Percentiles rank a stretch among this genome's conserved stretches.
Conservation (phyloP, 2,888 invertebrate species). For the Leptopilina myrica region DNA sequence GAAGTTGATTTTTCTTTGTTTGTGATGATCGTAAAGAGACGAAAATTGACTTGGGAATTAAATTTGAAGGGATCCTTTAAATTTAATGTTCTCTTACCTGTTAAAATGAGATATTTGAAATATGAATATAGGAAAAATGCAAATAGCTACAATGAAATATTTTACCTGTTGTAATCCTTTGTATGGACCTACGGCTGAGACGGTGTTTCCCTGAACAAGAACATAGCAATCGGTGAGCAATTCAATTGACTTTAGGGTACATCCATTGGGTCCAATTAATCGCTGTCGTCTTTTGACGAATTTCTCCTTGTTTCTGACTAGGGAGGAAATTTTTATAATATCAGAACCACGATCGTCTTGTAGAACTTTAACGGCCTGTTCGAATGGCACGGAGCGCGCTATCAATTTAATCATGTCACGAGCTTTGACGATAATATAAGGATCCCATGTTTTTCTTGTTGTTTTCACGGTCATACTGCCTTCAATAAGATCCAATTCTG, state of each 20-base stretch:
- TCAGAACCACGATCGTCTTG: slow-evolving; percentile 96
- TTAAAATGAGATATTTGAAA: too few relatives aligned
- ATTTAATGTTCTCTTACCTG: too few relatives aligned
- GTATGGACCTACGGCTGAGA: slow-evolving; percentile 96
- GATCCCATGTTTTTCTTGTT: slow-evolving; percentile 98
- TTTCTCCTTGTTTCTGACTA: slow-evolving; percentile 93
- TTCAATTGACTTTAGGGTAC: slow-evolving; percentile 97
- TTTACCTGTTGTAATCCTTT: slow-evolving; percentile 86
- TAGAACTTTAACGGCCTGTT: slow-evolving; percentile 92
- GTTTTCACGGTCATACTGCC: slow-evolving; percentile 96
- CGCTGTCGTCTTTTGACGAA: slow-evolving; percentile 97
- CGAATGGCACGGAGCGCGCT: slow-evolving; percentile 96
- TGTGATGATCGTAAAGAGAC: background rate
- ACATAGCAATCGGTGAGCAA: slow-evolving; percentile 97
- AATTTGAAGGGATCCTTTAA: too few relatives aligned
- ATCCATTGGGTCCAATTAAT: slow-evolving; percentile 98
- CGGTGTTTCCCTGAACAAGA: slow-evolving; percentile 97
- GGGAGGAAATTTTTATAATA: slow-evolving; percentile 95
- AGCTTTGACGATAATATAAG: slow-evolving; percentile 96
- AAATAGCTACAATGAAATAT: too few relatives aligned
- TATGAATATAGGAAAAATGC: too few relatives aligned
- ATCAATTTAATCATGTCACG: slow-evolving; percentile 96
- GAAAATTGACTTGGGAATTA: too few relatives aligned
- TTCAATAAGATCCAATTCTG: slow-evolving; percentile 94
- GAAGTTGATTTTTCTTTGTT: background rate